These are phyloP conservation scores for Diarsia mendica DNA, from an alignment of 2,888 invertebrate genomes.

Conservation along the genomic window DNA sequence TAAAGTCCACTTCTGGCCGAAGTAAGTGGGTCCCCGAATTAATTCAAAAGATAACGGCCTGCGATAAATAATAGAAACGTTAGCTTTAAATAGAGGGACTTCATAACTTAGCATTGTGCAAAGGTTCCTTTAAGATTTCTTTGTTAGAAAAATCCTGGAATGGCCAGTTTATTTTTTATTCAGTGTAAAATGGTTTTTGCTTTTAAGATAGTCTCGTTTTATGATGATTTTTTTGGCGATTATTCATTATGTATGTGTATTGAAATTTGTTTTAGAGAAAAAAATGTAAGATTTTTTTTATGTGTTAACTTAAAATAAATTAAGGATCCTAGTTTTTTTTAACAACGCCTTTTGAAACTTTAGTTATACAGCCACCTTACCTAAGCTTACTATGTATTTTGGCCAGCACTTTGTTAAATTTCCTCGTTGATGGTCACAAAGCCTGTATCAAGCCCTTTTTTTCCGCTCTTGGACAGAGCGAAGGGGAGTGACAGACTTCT, in stretches of 20 bases:
- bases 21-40: conserved; percentile 77
- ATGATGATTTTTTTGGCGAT: conserved; percentile 1
- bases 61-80: conserved; percentile 75
- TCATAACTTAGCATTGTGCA: conserved; percentile 66
- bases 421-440: no score
- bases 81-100: conserved; percentile 62
- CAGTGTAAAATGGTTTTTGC: conserved; percentile 61
- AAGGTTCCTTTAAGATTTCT: conserved; percentile 57
- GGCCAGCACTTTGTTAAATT: neutral
- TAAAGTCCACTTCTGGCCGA: conserved; percentile 73
- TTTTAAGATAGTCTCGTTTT: conserved; percentile 47
- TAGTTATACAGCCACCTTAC: no score
- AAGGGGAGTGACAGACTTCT: no score
- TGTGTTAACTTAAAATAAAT: no score
- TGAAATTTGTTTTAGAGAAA: neutral
- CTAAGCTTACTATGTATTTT: neutral
- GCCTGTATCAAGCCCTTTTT: no score
- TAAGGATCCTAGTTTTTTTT: no score
- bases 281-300: neutral
- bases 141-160: conserved; percentile 51
- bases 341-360: no score
- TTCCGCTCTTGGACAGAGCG: no score
- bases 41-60: conserved; percentile 78
- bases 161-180: conserved; percentile 65
- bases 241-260: conserved; percentile 17